Base-by-base conservation (phyloP, 2,888 invertebrate genomes). In the Parnassius apollo region DNA sequence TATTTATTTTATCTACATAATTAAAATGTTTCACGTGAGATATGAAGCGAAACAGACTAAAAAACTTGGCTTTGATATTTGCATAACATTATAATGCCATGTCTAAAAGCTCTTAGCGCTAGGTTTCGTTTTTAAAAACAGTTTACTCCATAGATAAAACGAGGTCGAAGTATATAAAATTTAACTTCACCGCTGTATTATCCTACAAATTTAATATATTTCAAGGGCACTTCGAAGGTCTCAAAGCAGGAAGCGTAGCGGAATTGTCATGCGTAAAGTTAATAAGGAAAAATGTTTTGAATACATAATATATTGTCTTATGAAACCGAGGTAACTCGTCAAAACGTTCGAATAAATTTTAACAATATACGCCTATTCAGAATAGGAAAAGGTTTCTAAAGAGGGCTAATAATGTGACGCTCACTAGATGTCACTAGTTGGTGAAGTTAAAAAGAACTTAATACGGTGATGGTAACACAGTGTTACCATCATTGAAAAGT, bases 221-320 rank as follows among this genome's bases (percentile, higher is more conserved):
- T n/a, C 57, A 57, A 62, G 61, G 61, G 51, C 57, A 52, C 46
- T 42, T 52, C n/a, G 46, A 62, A 62, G 61, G 61, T 62, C 11
- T 11, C 52, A 10, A 48, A 57, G 51, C 57, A 48, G 57, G 57
- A 53, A 57, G 46, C 53, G 62, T 18, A 22, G 9, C 53, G 46
- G 53, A 12, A 57, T 62, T 53, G 53, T 57, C 42, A 62, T 62
- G 52, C 57, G n/a, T 13, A n/a, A 10, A 53, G 48, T 57, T 57
- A 57, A 62, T 57, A 57, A 53, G 62, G 62, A 62, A 53, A 13
- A 62, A 57, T 58, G 35, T 65, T 64, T 61, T 57, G 57, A 61
- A 63, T 64, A 48, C 35, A 60, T 54, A 61, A 58, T 50, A 57
- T 54, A 52, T 13, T 59, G n/a, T 35, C 7, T 1, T 35, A 7